phyloP scores from a whole-genome alignment of 2,797 vertebrate species.

The Muscicapa striata region DNA sequence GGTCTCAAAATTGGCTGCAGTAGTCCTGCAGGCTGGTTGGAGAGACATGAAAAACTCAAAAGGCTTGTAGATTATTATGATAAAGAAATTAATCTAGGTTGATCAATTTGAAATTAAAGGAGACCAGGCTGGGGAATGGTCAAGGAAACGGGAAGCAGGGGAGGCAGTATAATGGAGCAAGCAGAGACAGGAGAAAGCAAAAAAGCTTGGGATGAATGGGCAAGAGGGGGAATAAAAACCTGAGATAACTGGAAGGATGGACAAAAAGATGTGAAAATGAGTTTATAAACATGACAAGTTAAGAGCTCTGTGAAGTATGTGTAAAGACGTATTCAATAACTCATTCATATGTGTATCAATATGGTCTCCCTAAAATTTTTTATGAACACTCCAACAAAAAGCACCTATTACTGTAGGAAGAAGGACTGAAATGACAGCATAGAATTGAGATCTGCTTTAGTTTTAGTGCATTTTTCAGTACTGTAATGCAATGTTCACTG shows the following conservation, averaged over 20 bases:
- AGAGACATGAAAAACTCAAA: neutral
- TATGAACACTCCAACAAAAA: neutral
- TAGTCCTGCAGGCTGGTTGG: neutral
- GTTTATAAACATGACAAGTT: neutral
- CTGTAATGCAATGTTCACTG: neutral
- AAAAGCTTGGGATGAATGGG: neutral
- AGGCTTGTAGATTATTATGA: neutral
- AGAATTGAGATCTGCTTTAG: neutral
- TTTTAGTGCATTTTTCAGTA: neutral
- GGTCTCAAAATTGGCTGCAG: neutral
- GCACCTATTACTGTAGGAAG: neutral
- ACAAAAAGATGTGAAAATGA: neutral
- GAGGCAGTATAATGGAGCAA: neutral
- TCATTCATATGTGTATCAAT: neutral
- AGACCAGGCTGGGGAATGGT: neutral
- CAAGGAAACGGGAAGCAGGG: neutral
- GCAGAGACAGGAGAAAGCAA: neutral
- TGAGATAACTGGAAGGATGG: neutral
- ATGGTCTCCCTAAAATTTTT: neutral
- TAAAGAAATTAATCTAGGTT: neutral
- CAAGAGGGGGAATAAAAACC: neutral
- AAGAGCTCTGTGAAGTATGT: neutral
- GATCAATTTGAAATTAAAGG: neutral
- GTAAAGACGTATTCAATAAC: neutral
- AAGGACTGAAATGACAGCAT: neutral